Evolutionary conservation across 2,797 vertebrate species (phyloP).

Genomic region (Psittacula echo): DNA sequence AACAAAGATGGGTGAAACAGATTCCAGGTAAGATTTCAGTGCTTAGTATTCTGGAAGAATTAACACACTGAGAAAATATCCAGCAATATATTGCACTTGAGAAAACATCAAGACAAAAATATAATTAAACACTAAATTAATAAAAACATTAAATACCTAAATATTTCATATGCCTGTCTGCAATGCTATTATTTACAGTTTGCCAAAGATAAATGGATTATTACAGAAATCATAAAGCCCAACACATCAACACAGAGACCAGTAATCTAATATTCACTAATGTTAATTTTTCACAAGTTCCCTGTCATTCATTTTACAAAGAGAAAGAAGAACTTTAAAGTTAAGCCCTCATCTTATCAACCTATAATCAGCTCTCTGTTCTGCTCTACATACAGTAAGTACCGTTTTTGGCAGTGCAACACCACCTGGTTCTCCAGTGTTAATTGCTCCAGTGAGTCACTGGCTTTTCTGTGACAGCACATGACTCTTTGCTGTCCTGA

Average conservation of each 20-base stretch:
- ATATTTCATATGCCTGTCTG: neutral
- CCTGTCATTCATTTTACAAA: neutral
- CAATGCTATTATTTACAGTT: neutral
- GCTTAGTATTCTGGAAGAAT: neutral
- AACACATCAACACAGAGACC: fast-evolving
- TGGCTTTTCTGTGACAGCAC: neutral
- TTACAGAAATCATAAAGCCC: neutral
- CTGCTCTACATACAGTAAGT: neutral
- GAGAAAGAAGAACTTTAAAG: neutral
- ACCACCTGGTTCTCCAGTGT: neutral
- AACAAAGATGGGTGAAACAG: neutral
- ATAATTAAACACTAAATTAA: neutral
- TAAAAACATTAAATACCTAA: neutral
- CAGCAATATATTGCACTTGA: neutral
- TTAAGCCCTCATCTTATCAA: neutral
- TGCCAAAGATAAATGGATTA: neutral
- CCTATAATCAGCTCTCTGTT: neutral
- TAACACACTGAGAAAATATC: neutral
- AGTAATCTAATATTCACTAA: neutral
- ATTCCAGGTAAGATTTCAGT: neutral
- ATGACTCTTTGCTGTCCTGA: neutral
- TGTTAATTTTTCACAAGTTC: neutral
- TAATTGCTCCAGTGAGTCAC: neutral
- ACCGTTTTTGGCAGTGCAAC: neutral
- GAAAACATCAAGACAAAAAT: neutral